Base-by-base conservation (phyloP, 2,888 invertebrate genomes). In the Portevinia maculata region DNA sequence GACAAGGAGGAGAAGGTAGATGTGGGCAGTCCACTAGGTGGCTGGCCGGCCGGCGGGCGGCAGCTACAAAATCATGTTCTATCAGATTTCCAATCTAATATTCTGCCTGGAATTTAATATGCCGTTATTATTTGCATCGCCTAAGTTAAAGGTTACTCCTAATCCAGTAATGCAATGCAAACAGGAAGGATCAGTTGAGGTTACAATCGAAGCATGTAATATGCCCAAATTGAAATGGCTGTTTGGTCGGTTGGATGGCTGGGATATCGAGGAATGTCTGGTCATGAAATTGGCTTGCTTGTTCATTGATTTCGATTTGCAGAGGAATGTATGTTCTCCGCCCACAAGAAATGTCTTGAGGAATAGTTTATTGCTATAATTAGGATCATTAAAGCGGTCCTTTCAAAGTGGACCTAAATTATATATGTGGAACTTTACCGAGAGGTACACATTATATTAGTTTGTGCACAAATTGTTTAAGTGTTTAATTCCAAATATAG, bases 181-280 rank as follows among this genome's bases (percentile, higher is more conserved):
- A 81, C 76, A 81, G 81, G 76, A 81, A 76, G 76, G 81, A 75
- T 81, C 69, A 70, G 70, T 71, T 70, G 81, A 81, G 70, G 81
- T 81, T 81, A 71, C 76, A 81, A 60, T 81, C 75, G 81, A 74
- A 48, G 74, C 79, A 74, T 79, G 79, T 79, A 79, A 79, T 79
- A 57, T 74, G 79, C 46, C 64, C 34, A 65, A 81, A 70, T 65
- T 53, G 79, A 76, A 75, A 65, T 69, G 44, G 37, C 37, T 67
- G 37, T 28, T 53, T 52, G 64, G 39, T 44, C 32, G 44, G 32
- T 34, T 46, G 21, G 48, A n/a, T 15, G 65, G 39, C 37, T 19
- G 8, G 48, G 50, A 21, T 17, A 13, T 28, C 32, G 34, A 2
- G 5, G 19, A 30, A 3, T 21, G 37, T 0, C 4, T 52, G 41